Base-by-base conservation (phyloP, 1,140 invertebrate species). In the Macrocentrus cingulum region DNA sequence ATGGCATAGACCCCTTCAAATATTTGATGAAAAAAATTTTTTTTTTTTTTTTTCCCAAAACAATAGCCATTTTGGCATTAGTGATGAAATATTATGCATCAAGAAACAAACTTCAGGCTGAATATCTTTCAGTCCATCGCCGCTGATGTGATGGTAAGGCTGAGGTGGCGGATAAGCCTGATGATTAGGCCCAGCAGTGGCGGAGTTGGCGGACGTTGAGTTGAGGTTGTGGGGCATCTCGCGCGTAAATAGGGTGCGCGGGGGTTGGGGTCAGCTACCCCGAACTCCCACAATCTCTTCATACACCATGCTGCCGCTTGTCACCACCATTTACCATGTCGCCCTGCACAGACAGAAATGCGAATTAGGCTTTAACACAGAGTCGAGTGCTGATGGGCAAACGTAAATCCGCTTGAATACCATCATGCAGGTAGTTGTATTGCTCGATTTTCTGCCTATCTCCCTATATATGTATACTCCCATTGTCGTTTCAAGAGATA, bases 241-340 rank as follows among this genome's bases (percentile, higher is more conserved):
- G 70, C 70, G 73, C 69, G 67, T 75, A 55, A 76, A 73, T 49
- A 79, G 73, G 60, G 66, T 80, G 62, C 79, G 79, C 66, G 79
- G 76, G 54, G 77, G 79, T 71, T 80, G 78, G 72, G 80, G 80
- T 80, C 79, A 81, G 79, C 80, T 81, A 68, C 73, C 79, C 73
- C 74, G 70, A 56, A 77, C 70, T 56, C 74, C 72, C 22, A 72
- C 75, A 61, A 80, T 77, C 65, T 80, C 79, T 62, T 81, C 79
- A 73, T 80, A 80, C 61, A 81, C 79, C 77, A 81, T 80, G 39
- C 70, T 75, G 72, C n/a, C n/a, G n/a, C 66, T 73, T 65, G 69
- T 73, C 45, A 70, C 74, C 55, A 77, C 69, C 74, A 77, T 77
- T 67, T 72, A 69, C 67, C 75, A 75, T 76, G 50, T 63, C 66